These are phyloP conservation scores for Stenodema calcarata DNA, from an alignment of 2,888 invertebrate species.

Conservation along the genomic window DNA sequence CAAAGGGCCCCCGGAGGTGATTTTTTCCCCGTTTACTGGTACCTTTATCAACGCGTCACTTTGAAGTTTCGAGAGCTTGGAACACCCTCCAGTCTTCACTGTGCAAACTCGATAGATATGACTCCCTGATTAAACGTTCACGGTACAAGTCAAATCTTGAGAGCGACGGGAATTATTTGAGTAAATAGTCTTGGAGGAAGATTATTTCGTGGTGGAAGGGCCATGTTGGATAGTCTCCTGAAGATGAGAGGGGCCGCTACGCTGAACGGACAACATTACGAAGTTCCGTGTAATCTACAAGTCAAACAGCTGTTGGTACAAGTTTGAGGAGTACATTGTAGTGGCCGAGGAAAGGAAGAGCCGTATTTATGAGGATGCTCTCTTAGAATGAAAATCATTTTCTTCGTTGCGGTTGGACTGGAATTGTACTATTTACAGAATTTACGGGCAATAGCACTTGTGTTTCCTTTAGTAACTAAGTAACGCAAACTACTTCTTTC, in stretches of 20 bases:
- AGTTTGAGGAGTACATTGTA: slow-evolving; percentile 1
- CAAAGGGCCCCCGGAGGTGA: neutral
- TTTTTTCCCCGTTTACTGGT: neutral
- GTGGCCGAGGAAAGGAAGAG: neutral
- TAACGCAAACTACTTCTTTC: no score
- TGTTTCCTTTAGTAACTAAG: no score
- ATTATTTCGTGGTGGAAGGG: neutral
- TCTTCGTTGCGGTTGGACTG: no score
- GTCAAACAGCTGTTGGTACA: slow-evolving; percentile 1
- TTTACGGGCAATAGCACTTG: no score
- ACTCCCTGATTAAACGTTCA: neutral
- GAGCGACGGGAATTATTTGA: neutral
- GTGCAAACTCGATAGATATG: neutral
- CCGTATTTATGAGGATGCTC: neutral
- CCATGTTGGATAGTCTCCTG: neutral
- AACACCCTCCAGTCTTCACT: neutral
- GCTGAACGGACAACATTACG: neutral
- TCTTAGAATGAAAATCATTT: no score
- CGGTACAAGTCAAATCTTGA: neutral
- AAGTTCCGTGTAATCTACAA: neutral
- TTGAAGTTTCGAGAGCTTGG: neutral
- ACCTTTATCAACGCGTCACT: neutral
- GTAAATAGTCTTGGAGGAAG: neutral
- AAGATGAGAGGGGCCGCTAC: neutral
- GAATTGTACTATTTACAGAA: no score